Evolutionary conservation across 1,140 invertebrate species (phyloP).

Genomic region (Danaus plexippus): DNA sequence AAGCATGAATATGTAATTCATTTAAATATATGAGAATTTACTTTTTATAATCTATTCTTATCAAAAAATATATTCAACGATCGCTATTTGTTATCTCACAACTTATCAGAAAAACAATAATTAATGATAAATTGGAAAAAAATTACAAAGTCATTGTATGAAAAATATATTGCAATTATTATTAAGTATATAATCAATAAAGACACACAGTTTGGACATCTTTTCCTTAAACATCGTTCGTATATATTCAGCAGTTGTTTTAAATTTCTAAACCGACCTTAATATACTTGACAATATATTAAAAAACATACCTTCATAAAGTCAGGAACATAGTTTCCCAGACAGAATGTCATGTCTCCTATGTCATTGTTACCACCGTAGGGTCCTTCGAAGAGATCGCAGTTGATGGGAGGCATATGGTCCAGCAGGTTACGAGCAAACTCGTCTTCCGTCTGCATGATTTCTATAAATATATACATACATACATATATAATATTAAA

Average conservation of each 20-base stretch:
- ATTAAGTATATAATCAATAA: background rate
- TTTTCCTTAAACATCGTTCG: too few species aligned
- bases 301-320: constrained; percentile 77
- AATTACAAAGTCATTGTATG: constrained; percentile 8
- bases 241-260: too few species aligned
- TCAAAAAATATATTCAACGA: too few species aligned
- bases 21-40: too few species aligned
- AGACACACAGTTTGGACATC: too few species aligned
- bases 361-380: constrained; percentile 70
- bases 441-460: constrained; percentile 58
- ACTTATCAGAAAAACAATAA: too few species aligned
- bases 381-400: constrained; percentile 42
- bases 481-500: constrained; percentile 7
- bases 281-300: too few species aligned
- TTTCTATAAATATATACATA: constrained; percentile 6
- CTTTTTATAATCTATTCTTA: too few species aligned
- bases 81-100: too few species aligned
- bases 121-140: background rate
- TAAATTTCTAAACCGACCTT: background rate
- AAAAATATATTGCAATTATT: background rate
- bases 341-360: constrained; percentile 89
- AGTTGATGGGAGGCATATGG: constrained; percentile 53
- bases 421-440: constrained; percentile 48
- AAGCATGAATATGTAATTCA: too few species aligned
- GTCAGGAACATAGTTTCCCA: constrained; percentile 87